phyloP scores from a whole-genome alignment of 2,113 vertebrate genomes.

The Calidris pygmaea region DNA sequence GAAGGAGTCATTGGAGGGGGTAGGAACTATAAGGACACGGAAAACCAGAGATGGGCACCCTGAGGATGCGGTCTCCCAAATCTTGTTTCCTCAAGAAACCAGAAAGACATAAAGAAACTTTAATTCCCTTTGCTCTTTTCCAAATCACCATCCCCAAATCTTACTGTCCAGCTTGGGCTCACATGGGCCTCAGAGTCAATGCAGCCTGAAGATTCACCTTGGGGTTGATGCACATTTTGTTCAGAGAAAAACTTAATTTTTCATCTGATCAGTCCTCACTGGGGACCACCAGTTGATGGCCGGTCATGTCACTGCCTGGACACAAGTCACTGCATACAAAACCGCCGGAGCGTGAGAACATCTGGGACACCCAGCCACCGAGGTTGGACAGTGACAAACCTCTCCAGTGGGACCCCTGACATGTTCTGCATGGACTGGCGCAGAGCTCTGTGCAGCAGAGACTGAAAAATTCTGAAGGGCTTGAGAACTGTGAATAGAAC shows the following conservation, averaged over 20 bases:
- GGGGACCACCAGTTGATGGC: neutral
- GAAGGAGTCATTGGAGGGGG: neutral
- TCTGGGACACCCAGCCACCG: rapidly evolving
- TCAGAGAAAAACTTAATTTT: neutral
- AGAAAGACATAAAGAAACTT: neutral
- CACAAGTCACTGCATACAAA: neutral
- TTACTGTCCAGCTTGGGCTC: neutral
- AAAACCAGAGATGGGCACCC: neutral
- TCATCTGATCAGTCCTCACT: neutral
- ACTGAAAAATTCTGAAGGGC: neutral
- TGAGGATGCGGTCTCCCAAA: neutral
- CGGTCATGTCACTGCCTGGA: neutral
- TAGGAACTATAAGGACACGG: neutral
- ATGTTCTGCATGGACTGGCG: neutral
- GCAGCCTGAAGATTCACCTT: neutral
- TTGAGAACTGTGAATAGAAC: neutral
- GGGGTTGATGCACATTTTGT: neutral
- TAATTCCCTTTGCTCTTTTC: neutral
- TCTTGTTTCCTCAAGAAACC: neutral
- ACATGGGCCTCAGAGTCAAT: neutral
- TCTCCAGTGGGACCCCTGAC: neutral
- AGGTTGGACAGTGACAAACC: neutral
- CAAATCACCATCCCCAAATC: neutral
- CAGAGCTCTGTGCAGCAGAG: neutral
- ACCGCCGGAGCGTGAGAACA: neutral